Percentiles rank a stretch among this genome's conserved stretches.
phyloP scores from a whole-genome alignment of 2,113 vertebrate genomes.

The Gavialis gangeticus region DNA sequence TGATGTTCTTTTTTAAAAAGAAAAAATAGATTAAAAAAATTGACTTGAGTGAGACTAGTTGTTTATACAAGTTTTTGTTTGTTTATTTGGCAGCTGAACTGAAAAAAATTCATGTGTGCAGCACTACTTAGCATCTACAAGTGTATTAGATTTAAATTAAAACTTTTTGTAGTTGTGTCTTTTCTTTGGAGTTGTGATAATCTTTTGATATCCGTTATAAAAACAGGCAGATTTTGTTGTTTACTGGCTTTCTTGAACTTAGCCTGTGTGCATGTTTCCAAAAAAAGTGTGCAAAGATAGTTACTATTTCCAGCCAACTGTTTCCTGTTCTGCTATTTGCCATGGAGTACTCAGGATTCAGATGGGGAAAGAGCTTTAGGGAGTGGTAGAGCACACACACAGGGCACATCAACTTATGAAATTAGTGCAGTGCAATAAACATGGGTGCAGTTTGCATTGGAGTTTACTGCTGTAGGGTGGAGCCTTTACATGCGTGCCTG shows the following conservation, averaged over 20 bases:
- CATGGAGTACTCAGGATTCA: background rate
- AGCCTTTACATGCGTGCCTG: no score
- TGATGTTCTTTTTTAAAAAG: no score
- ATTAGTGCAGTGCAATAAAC: no score
- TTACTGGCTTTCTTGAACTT: background rate
- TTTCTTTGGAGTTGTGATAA: background rate
- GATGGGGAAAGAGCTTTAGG: background rate
- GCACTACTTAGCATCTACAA: background rate
- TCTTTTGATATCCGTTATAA: background rate
- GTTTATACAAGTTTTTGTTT: no score
- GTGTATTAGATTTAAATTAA: background rate
- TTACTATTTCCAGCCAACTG: background rate
- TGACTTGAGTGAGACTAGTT: no score
- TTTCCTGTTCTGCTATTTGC: background rate
- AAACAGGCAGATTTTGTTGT: background rate
- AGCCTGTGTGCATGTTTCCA: background rate
- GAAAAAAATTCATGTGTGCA: no score
- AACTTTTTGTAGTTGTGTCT: background rate
- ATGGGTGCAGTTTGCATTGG: no score
- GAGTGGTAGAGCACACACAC: background rate
- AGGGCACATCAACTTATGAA: no score
- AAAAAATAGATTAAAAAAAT: no score
- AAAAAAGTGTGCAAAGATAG: background rate
- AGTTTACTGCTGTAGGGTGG: no score
- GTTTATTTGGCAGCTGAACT: no score